A percentile compares a stretch with the other conserved stretches of the same genome.
Conservation (phyloP, 2,113 vertebrate species). For the Crotalus viridis region DNA sequence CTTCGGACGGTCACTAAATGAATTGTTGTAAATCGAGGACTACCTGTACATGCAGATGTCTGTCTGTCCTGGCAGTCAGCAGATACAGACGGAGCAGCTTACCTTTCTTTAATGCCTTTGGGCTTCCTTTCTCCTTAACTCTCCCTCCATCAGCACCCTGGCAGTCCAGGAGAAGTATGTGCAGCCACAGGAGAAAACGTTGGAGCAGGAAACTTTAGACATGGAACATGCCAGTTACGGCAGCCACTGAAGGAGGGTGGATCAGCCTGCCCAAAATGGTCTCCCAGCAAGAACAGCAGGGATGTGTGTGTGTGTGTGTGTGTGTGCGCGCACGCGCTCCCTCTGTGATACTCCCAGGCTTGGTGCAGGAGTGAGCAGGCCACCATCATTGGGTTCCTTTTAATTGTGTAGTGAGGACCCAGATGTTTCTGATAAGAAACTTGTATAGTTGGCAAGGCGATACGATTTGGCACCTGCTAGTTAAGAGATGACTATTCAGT, state of each 20-base stretch:
- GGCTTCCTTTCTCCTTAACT: constrained; percentile 73
- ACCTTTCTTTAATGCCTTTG: constrained; percentile 24
- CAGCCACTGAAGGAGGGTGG: neutral
- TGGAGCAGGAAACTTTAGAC: constrained; percentile 87
- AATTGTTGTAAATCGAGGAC: neutral
- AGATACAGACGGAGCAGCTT: constrained; percentile 17
- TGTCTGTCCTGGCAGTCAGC: constrained; percentile 21
- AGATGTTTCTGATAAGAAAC: neutral
- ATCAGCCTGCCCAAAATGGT: neutral
- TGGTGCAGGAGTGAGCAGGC: neutral
- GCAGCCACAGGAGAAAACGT: constrained; percentile 70
- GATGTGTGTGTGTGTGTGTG: neutral
- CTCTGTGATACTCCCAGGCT: neutral
- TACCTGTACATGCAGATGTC: neutral
- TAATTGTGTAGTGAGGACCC: neutral
- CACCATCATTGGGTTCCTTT: neutral
- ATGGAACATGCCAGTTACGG: constrained; percentile 23
- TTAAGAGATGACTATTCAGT: neutral
- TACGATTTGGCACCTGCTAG: neutral
- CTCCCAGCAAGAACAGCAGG: neutral
- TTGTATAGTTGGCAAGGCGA: neutral
- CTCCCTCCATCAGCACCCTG: constrained; percentile 75
- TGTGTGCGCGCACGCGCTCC: neutral
- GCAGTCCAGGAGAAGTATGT: constrained; percentile 90
- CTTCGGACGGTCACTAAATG: neutral